These are phyloP conservation scores for Cepphus grylle DNA, from an alignment of 2,113 vertebrate genomes.

Conservation along the genomic window DNA sequence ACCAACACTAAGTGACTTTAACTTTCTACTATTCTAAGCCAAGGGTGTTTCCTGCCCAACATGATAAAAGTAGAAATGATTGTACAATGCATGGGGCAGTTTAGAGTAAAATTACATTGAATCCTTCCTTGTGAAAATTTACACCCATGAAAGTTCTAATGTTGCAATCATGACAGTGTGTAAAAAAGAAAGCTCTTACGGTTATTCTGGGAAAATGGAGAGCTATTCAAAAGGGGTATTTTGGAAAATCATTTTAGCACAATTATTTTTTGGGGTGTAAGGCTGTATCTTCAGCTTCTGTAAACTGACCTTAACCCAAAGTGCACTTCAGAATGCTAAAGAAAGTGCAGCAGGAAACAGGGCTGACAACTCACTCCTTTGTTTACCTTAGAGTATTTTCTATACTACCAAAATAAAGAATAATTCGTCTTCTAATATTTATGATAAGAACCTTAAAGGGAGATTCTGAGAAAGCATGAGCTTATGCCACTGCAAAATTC, in stretches of 20 bases:
- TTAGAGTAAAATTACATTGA: not conserved
- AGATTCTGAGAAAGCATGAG: not conserved
- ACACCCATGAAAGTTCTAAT: not conserved
- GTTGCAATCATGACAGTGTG: not conserved
- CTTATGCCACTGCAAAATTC: not conserved
- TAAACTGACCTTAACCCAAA: not conserved
- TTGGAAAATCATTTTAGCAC: not conserved
- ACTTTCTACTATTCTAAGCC: not conserved
- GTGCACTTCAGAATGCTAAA: not conserved
- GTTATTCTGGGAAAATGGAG: not conserved
- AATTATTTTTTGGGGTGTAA: not conserved
- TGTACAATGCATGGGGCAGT: not conserved
- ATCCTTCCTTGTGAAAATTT: not conserved
- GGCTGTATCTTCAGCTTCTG: not conserved
- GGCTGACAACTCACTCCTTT: not conserved
- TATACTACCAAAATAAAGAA: not conserved
- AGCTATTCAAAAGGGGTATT: not conserved
- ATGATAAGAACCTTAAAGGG: not conserved
- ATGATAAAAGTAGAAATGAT: not conserved
- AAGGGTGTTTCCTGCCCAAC: not conserved
- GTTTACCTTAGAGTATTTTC: not conserved
- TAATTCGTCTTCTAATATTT: not conserved
- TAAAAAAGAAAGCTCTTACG: not conserved
- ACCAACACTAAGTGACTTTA: constrained; percentile 1
- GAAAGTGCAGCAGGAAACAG: not conserved